Evolutionary conservation across 2,888 invertebrate species (phyloP), one percentile per base, ranked within the genome.

Genomic region (Andricus curvator): DNA sequence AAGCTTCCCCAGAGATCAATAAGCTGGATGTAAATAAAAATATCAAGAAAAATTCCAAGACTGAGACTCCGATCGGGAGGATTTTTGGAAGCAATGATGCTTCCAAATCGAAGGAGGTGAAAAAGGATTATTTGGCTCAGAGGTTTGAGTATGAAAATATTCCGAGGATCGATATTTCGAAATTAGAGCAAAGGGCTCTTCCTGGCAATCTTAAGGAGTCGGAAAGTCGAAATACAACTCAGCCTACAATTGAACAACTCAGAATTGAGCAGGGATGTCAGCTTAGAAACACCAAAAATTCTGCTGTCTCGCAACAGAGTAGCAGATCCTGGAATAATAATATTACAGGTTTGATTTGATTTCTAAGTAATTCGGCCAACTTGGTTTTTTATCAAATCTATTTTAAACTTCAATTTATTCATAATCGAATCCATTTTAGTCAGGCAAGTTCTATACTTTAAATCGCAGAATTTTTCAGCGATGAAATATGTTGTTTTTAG

Each of bases 131-230:
- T 1, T 78, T 81, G 4, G 25, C 62, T 3, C 89, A 90, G n/a
- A 88, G 87, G 78, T 92, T 88, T 82, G 92, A 93, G n/a, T 93
- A 92, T 80, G 92, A 93, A 68, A 92, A 93, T 78, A 93, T 93
- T 62, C 92, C 92, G 2, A 85, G 92, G 48, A 91, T 92, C 84
- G 92, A 92, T 67, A 84, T 92, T 1, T 88, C 90, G 4, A 91
- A 89, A 66, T 65, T 92, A 29, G 90, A 92, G n/a, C 90, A 89
- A 76, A 90, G 87, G 25, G 76, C 86, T 2, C 84, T 82, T 20
- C 3, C 85, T 17, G 86, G 84, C 41, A 79, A 70, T n/a, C 79
- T 74, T 4, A 81, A 82, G 66, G 79, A 78, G 37, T 20, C 70
- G 17, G 51, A 80, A 68, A 25, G 25, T 65, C 41, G 60, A 65